Base-by-base conservation (phyloP, 2,888 invertebrate species). In the Pyrrhosoma nymphula region DNA sequence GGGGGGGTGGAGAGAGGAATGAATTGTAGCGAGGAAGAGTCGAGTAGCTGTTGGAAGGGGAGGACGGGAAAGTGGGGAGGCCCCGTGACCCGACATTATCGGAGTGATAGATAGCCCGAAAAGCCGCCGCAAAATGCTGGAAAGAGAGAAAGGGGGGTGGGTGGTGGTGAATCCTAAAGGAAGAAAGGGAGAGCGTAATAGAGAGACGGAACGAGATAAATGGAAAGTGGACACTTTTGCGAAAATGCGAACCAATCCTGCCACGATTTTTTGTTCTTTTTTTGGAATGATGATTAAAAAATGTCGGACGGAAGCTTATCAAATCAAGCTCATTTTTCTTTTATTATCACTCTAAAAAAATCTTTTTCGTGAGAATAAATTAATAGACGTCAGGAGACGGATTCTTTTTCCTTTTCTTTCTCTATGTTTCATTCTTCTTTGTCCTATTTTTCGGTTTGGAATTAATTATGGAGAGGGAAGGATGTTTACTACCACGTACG, bases 11-110 rank as follows among this genome's bases (percentile, higher is more conserved):
- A 30, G 23, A 8, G 60, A 26, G 93, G 93, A 69, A 63, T 63
- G 60, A 69, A 69, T 63, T 63, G 93, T 39, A 47, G 93, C 63
- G 63, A n/a, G 93, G 26, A 82, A 82, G 82, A 82, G 82, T 82
- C 82, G 82, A 10, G 82, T 6, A 35, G 69, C 69, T 8, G 23
- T 18, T 14, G 82, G 82, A 12, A 35, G 35, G 93, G 60, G 63
- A 69, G 30, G 35, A 26, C n/a, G 56, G 63, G 93, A 20, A 30
- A 69, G 63, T 26, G 23, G 14, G 75, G 82, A 56, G 56, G 56
- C 26, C 2, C 35, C 35, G 82, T 82, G 95, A 88, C 88, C 35
- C 30, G 75, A 35, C 56, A 60, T 56, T 82, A 47, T 55, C 30
- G 88, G 95, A 60, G 82, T 56, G 47, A 88, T 56, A 60, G 88